Base-by-base conservation (phyloP, 1,140 invertebrate genomes). In the Glossosoma conforme region DNA sequence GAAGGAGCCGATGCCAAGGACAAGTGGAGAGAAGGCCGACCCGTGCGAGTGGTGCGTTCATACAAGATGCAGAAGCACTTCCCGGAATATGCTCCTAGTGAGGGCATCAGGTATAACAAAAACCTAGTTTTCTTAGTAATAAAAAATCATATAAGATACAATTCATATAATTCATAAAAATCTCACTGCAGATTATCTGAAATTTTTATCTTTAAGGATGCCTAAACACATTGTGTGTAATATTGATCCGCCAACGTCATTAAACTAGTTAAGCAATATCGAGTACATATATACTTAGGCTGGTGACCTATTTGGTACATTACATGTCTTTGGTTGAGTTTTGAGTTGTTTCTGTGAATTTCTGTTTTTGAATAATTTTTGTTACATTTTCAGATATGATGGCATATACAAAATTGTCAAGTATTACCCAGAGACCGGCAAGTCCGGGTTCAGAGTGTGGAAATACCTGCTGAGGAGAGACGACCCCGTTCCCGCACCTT, bases 381-480 rank as follows among this genome's bases (percentile, higher is more conserved):
- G 22, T 52, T 51, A 25, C 14, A 46, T 55, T 60, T 54, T 18
- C 53, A 81, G 83, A 49, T 87, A 87, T 63, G 83, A 87, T 70
- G 86, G 86, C 2, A 78, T 87, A 30, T 89, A 89, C 64, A 88
- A 89, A 68, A 82, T 93, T 4, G 84, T 89, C 0, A 91, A 88
- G 59, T 93, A 92, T 65, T 92, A 86, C 72, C 85, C 85, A 2
- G 81, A 87, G 61, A 85, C 81, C 51, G 88, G 88, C 9, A 78
- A 86, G 59, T 86, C 86, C 35, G 89, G 89, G 1, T 91, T 84
- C 63, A 71, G 79, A 5, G 85, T 94, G 9, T 94, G 89, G 89
- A 78, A 86, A 35, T 94, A 89, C 63, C 60, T 87, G 10, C 64
- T 94, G 28, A 70, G 83, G 45, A 72, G 90, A 58, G 90, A 93